Base-by-base conservation (phyloP, 2,797 vertebrate genomes). In the Melopsittacus undulatus region DNA sequence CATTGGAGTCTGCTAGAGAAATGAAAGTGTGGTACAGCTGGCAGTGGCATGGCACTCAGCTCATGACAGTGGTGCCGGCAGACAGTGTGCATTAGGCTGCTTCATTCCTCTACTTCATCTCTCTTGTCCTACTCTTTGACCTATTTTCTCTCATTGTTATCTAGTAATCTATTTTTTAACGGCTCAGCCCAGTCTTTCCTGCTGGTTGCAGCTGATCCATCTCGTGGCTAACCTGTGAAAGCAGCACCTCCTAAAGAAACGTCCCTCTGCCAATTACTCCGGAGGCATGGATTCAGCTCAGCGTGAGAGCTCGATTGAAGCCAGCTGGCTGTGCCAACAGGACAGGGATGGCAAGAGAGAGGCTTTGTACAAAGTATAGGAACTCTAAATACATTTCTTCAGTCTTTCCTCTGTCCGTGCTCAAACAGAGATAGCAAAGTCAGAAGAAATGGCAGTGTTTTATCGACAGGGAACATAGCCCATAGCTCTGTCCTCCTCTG, bases 151-250 rank as follows among this genome's bases (percentile, higher is more conserved):
- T 94, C 82, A n/a, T 68, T 90, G 76, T 88, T 96, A 91, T 86
- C 92, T 93, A 92, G 94, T 86, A 95, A 96, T 97, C 80, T 92
- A 42, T 90, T 95, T 93, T 93, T 94, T 87, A 86, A 96, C 90
- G 87, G 46, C 54, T 89, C 73, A 77, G 79, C 83, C 89, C 79
- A 63, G 49, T 34, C 87, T 89, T 62, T 86, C 94, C 87, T 69
- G 92, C 91, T 95, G 92, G 69, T 87, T 79, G 92, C 66, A 92
- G 89, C 92, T 88, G 89, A 91, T 90, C 91, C 75, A 45, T 92
- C 92, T 96, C 1, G 0, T 78, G 57, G 89, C 91, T 90, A 66
- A 91, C 57, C 82, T 91, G 57, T 89, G 92, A 92, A 92, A 89
- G 78, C 72, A 74, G 68, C 87, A 88, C 77, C 94, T 95, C 88